Conservation (phyloP, 2,888 invertebrate genomes). For the Pegoplata infirma region DNA sequence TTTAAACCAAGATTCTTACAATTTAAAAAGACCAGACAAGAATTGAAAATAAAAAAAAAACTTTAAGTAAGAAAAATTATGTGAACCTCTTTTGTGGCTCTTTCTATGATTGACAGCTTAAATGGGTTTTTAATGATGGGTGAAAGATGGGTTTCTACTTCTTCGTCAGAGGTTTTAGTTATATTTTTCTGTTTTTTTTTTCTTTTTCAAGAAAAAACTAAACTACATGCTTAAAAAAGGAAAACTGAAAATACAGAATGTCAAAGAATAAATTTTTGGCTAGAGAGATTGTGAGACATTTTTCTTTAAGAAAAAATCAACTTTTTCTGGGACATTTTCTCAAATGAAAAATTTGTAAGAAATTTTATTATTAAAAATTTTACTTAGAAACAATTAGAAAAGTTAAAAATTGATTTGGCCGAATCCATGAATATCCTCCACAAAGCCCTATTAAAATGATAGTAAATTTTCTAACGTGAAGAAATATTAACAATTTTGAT, state of each 20-base stretch:
- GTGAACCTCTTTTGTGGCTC: neutral
- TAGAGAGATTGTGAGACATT: no score
- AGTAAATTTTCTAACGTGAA: no score
- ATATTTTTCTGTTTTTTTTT: neutral
- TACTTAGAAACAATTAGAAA: no score
- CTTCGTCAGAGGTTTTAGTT: no score
- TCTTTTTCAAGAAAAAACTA: neutral
- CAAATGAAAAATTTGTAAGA: no score
- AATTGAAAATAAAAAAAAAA: neutral
- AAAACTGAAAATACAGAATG: neutral
- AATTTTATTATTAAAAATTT: no score
- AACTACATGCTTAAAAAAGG: constrained; percentile 10
- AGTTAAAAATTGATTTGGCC: no score
- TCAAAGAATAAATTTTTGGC: neutral
- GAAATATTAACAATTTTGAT: no score
- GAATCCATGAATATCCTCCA: no score
- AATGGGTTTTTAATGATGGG: constrained; percentile 76
- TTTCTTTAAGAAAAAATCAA: no score
- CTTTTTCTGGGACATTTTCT: no score
- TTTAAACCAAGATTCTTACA: constrained; percentile 18
- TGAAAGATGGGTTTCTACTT: constrained; percentile 55
- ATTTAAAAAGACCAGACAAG: neutral
- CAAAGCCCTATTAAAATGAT: no score
- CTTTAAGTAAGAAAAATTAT: neutral
- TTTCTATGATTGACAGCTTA: constrained; percentile 75